Conservation (phyloP, 1,140 invertebrate species). For the Octopus bimaculoides region DNA sequence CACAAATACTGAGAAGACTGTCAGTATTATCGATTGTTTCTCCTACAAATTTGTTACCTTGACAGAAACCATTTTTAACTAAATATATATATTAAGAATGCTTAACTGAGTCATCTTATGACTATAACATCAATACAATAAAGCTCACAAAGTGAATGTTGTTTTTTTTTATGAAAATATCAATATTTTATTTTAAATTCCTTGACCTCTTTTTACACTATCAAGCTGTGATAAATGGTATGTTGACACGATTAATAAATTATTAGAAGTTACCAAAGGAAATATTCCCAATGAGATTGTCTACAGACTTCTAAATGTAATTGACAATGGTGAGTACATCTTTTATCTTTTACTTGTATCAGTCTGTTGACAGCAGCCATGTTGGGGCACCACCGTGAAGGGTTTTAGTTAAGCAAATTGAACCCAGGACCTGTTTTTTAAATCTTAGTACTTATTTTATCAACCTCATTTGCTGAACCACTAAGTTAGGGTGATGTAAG, state of each 20-base stretch:
- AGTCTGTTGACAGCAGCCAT: not conserved
- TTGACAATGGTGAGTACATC: not conserved
- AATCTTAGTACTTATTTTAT: not conserved
- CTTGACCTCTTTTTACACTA: not conserved
- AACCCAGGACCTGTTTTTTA: not conserved
- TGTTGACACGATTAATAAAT: constrained; percentile 4
- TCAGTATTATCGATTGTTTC: no score
- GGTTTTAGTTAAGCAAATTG: not conserved
- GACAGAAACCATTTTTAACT: no score
- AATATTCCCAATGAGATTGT: constrained; percentile 2
- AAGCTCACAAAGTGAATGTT: not conserved
- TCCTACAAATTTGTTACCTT: no score
- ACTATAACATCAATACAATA: no score
- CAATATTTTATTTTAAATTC: not conserved
- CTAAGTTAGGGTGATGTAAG: not conserved
- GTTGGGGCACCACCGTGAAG: not conserved
- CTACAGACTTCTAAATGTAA: not conserved
- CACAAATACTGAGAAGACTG: no score
- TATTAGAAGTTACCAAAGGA: constrained; percentile 2
- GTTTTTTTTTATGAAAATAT: not conserved
- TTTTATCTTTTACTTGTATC: not conserved
- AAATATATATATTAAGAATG: no score
- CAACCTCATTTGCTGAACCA: not conserved
- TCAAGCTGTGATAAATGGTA: constrained; percentile 3
- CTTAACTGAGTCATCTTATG: no score